Conservation (phyloP, 2,797 vertebrate genomes). For the Chanos chanos region DNA sequence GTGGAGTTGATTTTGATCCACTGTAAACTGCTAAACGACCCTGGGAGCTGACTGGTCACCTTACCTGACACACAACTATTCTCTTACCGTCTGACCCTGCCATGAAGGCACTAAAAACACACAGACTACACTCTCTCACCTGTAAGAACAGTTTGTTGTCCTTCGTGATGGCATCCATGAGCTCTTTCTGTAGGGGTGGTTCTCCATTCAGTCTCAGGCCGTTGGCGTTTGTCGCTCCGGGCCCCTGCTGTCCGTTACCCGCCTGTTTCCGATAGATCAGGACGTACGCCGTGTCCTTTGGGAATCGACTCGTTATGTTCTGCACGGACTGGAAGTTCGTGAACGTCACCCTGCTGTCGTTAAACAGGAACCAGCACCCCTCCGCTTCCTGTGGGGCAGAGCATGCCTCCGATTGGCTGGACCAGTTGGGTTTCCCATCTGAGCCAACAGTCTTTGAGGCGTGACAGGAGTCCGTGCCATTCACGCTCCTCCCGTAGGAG, state of each 20-base stretch:
- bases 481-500: slow-evolving; percentile 87
- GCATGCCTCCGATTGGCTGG: slow-evolving; percentile 33
- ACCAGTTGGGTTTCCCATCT: slow-evolving; percentile 48
- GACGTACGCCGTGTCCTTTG: slow-evolving; percentile 98
- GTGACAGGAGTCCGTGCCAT: slow-evolving; percentile 62
- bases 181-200: slow-evolving; percentile 94
- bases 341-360: slow-evolving; percentile 97
- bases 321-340: slow-evolving; percentile 96
- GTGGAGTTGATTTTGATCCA: too few species aligned
- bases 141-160: slow-evolving; percentile 98
- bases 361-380: slow-evolving; percentile 91
- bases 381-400: slow-evolving; percentile 65
- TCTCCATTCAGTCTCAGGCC: slow-evolving; percentile 80
- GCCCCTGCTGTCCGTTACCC: slow-evolving; percentile 49
- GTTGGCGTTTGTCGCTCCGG: slow-evolving; percentile 58
- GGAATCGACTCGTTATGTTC: slow-evolving; percentile 95
- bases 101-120: too few species aligned
- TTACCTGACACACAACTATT: too few species aligned
- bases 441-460: slow-evolving; percentile 60
- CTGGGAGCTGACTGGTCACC: too few species aligned
- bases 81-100: too few species aligned
- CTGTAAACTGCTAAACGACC: too few species aligned
- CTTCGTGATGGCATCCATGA: slow-evolving; percentile 97
- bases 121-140: slow-evolving; percentile 71
- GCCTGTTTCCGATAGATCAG: slow-evolving; percentile 93